Percentiles rank a stretch among this genome's conserved stretches.
phyloP scores from a whole-genome alignment of 2,113 vertebrate species.

The Arenaria interpres region DNA sequence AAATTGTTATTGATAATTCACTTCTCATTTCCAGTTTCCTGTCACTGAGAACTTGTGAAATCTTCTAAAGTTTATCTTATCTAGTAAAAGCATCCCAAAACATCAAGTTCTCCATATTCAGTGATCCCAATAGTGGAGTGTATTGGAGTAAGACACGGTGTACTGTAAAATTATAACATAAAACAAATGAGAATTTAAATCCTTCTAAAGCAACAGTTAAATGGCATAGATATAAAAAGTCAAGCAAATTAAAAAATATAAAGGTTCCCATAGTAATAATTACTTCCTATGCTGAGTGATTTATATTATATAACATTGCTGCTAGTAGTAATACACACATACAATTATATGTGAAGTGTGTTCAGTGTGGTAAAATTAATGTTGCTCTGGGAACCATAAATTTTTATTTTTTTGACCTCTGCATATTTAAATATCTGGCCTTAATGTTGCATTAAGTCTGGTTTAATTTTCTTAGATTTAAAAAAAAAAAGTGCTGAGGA shows the following conservation, averaged over 20 bases:
- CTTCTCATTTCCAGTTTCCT: background rate
- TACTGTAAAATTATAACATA: background rate
- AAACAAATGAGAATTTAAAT: background rate
- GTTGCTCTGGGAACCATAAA: background rate
- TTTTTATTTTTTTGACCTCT: background rate
- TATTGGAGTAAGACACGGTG: background rate
- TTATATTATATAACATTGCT: background rate
- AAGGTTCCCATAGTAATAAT: background rate
- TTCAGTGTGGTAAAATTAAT: background rate
- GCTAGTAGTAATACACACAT: background rate
- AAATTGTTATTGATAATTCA: background rate
- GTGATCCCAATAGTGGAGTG: background rate
- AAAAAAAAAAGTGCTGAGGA: background rate
- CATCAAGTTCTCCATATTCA: background rate
- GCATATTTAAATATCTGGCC: background rate
- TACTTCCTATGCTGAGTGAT: background rate
- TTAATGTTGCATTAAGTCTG: background rate
- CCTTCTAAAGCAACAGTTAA: background rate
- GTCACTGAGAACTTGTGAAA: constrained; percentile 36
- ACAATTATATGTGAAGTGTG: background rate
- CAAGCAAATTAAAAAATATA: background rate
- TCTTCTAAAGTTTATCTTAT: background rate
- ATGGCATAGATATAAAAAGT: background rate
- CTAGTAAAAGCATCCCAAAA: background rate
- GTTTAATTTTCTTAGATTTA: background rate